Evolutionary conservation across 2,888 invertebrate species (phyloP), one percentile per base, ranked within the genome.

Genomic region (Tenthredo mesomela): DNA sequence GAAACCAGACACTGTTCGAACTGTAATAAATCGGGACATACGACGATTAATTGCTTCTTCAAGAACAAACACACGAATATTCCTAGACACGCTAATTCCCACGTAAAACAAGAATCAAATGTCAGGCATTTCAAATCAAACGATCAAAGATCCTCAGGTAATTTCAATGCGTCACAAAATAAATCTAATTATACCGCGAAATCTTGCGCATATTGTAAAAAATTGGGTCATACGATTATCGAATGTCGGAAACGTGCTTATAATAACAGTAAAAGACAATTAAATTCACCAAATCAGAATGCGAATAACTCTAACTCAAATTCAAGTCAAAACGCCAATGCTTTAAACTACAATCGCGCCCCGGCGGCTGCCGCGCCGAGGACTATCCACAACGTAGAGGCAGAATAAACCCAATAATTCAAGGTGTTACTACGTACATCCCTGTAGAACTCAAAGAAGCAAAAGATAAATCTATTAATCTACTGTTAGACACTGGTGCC

Each of bases 141-240:
- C 6, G 25, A 29, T 15, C 70, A 70, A 15, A 29, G n/a, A 70
- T 4, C 70, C 29, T 2, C 29, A 15, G 29, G 33, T 29, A 70
- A 33, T 12, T 15, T 29, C 29, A 15, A 70, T 4, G 5, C 70
- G 70, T 37, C 70, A 70, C 70, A 70, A n/a, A 37, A 70, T 70
- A 70, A 29, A 15, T 10, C 29, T 15, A 15, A 29, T 29, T 15
- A 29, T 29, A 58, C 58, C 58, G 10, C 12, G 5, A 83, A 83
- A 47, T 65, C 37, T 54, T 87, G 87, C 37, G 43, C 67, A 0
- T 86, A 87, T 84, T 87, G 84, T 40, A 87, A 87, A 65, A 85
- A 85, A 9, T 0, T 21, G 25, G 85, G 85, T 12, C 85, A 86
- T 40, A 67, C 67, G 5, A 87, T 87, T 58, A 75, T 54, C 0